A percentile compares a stretch with the other conserved stretches of the same genome.
Conservation (phyloP, 2,797 vertebrate species). For the Smutsia temminckii region DNA sequence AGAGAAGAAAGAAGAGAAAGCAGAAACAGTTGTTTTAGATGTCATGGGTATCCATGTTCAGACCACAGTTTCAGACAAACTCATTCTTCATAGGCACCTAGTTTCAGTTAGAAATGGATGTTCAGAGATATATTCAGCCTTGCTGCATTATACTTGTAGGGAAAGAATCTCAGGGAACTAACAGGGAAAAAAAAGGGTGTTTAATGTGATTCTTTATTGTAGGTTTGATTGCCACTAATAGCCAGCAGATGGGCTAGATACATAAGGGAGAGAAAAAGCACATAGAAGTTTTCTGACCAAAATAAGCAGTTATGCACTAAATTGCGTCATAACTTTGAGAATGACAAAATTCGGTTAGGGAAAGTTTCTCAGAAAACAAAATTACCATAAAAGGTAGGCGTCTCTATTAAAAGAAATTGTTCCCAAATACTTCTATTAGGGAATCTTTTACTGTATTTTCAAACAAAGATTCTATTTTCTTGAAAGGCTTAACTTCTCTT, state of each 20-base stretch:
- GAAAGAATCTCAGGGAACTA: background rate
- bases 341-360: background rate
- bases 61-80: background rate
- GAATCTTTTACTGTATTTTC: background rate
- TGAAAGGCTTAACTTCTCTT: background rate
- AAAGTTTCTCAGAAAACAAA: constrained; percentile 14
- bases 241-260: background rate
- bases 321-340: background rate
- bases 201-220: constrained; percentile 30
- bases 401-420: background rate
- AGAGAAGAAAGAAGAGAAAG: background rate
- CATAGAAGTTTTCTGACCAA: background rate
- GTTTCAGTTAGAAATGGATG: background rate
- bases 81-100: background rate
- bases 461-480: background rate
- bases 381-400: background rate
- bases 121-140: constrained; percentile 36
- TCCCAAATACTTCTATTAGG: background rate
- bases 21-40: background rate
- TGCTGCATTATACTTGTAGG: background rate
- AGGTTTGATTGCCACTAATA: background rate
- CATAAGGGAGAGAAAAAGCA: background rate
- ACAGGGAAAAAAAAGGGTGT: background rate
- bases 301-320: background rate
- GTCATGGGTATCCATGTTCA: background rate